Conservation (phyloP, 2,797 vertebrate species). For the Bovichtus diacanthus region DNA sequence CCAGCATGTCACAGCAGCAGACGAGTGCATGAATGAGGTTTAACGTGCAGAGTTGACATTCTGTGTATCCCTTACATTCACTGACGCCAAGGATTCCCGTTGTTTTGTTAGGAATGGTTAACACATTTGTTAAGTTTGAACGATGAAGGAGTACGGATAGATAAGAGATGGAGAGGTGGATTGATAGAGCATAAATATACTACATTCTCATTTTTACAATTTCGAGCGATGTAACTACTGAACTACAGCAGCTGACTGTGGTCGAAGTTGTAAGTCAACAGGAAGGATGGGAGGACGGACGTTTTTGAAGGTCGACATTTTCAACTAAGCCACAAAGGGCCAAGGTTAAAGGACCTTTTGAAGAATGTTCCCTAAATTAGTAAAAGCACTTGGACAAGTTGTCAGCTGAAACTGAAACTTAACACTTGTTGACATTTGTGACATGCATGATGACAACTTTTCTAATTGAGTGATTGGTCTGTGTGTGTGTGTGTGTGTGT, state of each 20-base stretch:
- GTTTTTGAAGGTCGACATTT: slow-evolving; percentile 1
- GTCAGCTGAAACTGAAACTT: slow-evolving; percentile 5
- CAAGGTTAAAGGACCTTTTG: neutral
- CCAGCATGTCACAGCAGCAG: slow-evolving; percentile 25
- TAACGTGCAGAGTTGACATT: slow-evolving; percentile 8
- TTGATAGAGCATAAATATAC: neutral
- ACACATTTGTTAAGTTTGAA: slow-evolving; percentile 2
- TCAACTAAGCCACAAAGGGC: neutral
- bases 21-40: slow-evolving; percentile 14
- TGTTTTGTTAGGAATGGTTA: neutral
- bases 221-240: neutral
- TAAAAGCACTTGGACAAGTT: neutral
- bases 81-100: neutral
- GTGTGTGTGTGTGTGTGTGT: neutral
- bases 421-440: slow-evolving; percentile 18
- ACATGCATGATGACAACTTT: slow-evolving; percentile 20
- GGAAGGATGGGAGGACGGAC: neutral
- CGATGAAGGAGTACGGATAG: neutral
- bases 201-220: neutral
- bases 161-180: neutral
- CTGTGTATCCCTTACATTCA: neutral
- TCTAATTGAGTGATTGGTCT: neutral
- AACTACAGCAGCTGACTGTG: neutral
- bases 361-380: slow-evolving; percentile 12
- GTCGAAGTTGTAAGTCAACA: neutral